Evolutionary conservation across 2,888 invertebrate genomes (phyloP).

Genomic region (Drosophila melanosoma): DNA sequence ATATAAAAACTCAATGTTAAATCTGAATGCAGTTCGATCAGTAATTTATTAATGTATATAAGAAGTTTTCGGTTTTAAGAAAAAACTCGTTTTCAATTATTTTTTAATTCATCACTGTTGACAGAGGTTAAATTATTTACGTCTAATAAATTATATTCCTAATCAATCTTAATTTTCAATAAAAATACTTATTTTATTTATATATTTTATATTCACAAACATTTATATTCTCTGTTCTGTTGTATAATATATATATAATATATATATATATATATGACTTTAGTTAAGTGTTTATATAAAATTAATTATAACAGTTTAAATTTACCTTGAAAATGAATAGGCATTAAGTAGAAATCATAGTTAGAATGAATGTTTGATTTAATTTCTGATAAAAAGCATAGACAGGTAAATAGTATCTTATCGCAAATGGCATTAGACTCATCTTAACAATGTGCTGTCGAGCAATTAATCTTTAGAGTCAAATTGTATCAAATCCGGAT

Average conservation of each 20-base stretch:
- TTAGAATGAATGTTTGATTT: constrained; percentile 8
- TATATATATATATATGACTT: background rate
- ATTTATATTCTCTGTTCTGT: background rate
- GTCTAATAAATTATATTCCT: background rate
- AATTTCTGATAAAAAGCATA: constrained; percentile 27
- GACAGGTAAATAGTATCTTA: constrained; percentile 30
- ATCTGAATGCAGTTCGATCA: background rate
- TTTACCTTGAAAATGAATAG: background rate
- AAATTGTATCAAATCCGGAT: constrained; percentile 68
- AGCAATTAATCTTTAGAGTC: constrained; percentile 64
- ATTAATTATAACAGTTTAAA: background rate
- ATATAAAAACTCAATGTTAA: background rate
- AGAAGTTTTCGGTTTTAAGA: background rate
- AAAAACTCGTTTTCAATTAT: background rate
- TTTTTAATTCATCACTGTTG: background rate
- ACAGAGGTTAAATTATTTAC: background rate
- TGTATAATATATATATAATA: background rate
- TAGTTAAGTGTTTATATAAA: background rate
- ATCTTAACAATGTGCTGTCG: constrained; percentile 59
- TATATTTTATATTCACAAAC: no score
- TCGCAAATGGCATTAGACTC: constrained; percentile 40
- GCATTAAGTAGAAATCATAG: background rate
- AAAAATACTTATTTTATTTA: background rate
- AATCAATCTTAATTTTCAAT: background rate
- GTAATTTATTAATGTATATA: background rate